These are phyloP conservation scores for Caenorhabditis tropicalis DNA, from an alignment of 1,140 invertebrate species.

Conservation along the genomic window DNA sequence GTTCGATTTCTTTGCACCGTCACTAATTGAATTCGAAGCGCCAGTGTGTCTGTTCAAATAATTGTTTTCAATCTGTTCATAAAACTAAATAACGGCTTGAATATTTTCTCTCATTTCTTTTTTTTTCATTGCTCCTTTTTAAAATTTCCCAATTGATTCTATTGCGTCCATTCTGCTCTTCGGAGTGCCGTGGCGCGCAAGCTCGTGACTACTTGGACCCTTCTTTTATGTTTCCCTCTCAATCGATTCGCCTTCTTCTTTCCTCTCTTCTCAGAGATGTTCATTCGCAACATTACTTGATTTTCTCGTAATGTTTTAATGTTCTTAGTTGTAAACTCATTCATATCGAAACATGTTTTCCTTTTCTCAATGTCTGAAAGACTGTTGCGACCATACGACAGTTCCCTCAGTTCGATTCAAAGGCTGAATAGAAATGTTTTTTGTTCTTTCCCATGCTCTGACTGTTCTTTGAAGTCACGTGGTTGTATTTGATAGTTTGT, in stretches of 20 bases:
- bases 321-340: neutral
- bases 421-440: neutral
- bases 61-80: neutral
- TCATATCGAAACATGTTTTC: neutral
- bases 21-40: neutral
- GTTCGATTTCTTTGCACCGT: no score
- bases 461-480: constrained; percentile 29
- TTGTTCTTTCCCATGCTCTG: neutral
- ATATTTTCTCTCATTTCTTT: neutral
- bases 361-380: neutral
- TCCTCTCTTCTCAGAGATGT: neutral
- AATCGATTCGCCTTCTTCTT: neutral
- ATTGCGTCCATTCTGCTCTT: constrained; percentile 4
- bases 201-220: constrained; percentile 30
- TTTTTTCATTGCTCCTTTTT: neutral
- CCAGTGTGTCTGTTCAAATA: neutral
- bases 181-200: neutral
- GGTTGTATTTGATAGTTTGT: neutral
- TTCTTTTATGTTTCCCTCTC: neutral
- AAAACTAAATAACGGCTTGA: neutral
- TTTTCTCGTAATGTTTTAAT: neutral
- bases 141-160: neutral
- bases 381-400: neutral
- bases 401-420: neutral
- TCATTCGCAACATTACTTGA: neutral